Base-by-base conservation (phyloP, 2,113 vertebrate genomes). In the Pteronura brasiliensis region DNA sequence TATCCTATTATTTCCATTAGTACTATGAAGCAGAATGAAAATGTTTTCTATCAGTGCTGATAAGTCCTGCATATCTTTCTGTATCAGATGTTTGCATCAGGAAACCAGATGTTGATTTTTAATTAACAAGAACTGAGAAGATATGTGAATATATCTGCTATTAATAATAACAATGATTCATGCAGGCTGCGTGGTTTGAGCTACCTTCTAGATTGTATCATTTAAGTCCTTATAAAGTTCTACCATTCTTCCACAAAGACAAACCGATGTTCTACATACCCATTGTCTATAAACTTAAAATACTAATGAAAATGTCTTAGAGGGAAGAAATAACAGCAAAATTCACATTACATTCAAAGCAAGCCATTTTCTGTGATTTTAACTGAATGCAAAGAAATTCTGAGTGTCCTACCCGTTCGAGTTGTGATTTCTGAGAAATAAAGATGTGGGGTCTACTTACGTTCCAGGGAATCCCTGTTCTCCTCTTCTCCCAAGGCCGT, bases 341-440 rank as follows among this genome's bases (percentile, higher is more conserved):
- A 84, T 86, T 76, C 34, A 81, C 12, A 6, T 36, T 88, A 39
- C 11, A 83, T 65, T 88, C 81, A 98, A 98, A 83, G 95, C 0
- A 83, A 23, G n/a, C 52, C 80, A 87, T 95, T 94, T 96, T 90
- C 55, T 83, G 9, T 96, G 85, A 93, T 95, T 98, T 97, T 96
- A 97, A 98, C 76, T 93, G 80, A 2, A 65, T 96, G 79, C 95
- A 96, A 97, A 89, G 93, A 96, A 98, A 98, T 83, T 97, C 91
- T 98, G 92, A 97, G 92, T 96, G 96, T 97, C 95, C 96, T 97
- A 96, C 92, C 97, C 80, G 97, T 98, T 98, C 84, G 92, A 98
- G 95, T 98, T 97, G 96, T 96, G 95, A 98, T 95, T 98, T 98
- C 55, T 11, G 95, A 98, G 92, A 98, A 97, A 98, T 92, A 97